Percentiles rank a stretch among this genome's conserved stretches.
These are phyloP conservation scores for Neostethus bicornis DNA, from an alignment of 2,797 vertebrate genomes.

Conservation along the genomic window DNA sequence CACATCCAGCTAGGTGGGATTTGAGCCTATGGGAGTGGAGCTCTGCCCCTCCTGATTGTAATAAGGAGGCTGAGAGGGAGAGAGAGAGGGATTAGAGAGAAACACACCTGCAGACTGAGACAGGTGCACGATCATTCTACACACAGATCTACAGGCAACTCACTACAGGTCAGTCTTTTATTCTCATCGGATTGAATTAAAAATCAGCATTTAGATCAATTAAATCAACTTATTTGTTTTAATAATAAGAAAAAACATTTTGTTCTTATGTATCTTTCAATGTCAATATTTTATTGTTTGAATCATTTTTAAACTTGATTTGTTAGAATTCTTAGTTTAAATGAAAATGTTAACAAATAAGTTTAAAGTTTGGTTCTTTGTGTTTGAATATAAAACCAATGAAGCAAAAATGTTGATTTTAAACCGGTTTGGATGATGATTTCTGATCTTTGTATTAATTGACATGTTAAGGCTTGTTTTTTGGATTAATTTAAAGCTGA, in stretches of 20 bases:
- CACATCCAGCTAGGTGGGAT: neutral
- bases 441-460: slow-evolving; percentile 12
- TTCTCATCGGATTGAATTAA: too few relatives aligned
- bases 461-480: slow-evolving; percentile 33
- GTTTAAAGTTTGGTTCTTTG: neutral
- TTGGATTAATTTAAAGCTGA: slow-evolving; percentile 14
- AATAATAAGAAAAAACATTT: too few relatives aligned
- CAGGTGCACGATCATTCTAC: slow-evolving; percentile 13
- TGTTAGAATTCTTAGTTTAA: too few relatives aligned
- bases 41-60: neutral
- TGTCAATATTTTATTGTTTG: neutral
- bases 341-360: neutral
- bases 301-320: too few relatives aligned
- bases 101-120: slow-evolving; percentile 5
- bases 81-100: neutral
- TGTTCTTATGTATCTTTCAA: too few relatives aligned
- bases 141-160: neutral
- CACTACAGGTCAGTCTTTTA: neutral
- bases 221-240: too few relatives aligned
- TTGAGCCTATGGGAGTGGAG: slow-evolving; percentile 48
- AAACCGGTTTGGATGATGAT: slow-evolving; percentile 18
- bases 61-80: neutral
- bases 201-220: too few relatives aligned
- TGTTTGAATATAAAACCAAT: too few relatives aligned
- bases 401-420: too few relatives aligned